These are phyloP conservation scores for Poecilia latipinna DNA, from an alignment of 2,113 vertebrate genomes.

Conservation along the genomic window DNA sequence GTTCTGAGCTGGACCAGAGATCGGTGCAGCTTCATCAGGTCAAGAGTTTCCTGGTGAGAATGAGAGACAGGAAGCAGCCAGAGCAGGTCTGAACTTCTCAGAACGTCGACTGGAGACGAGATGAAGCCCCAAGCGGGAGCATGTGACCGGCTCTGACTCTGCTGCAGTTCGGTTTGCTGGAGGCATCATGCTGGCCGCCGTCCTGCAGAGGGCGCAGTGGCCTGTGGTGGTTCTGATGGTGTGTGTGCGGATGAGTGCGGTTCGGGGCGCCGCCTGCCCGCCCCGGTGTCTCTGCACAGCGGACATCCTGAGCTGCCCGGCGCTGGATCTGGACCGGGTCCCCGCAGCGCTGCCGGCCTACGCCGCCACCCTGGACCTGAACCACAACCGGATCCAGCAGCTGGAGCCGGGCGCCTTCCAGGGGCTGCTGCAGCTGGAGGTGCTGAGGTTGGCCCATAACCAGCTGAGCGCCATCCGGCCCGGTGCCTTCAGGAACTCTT, in stretches of 20 bases:
- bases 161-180: not conserved
- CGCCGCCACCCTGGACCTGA: conserved; percentile 87
- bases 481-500: conserved; percentile 82
- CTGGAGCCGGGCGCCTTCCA: conserved; percentile 81
- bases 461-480: conserved; percentile 74
- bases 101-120: not conserved
- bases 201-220: conserved; percentile 36
- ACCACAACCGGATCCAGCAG: conserved; percentile 85
- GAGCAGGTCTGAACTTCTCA: not conserved
- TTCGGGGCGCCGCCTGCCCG: conserved; percentile 64
- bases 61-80: not conserved
- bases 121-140: not conserved
- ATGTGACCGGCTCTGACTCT: conserved; percentile 16
- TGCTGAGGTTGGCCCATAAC: conserved; percentile 87
- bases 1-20: no score
- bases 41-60: not conserved
- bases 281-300: conserved; percentile 85
- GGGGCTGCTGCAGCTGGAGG: conserved; percentile 81
- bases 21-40: no score
- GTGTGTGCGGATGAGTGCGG: conserved; percentile 34
- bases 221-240: conserved; percentile 19
- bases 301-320: conserved; percentile 91
- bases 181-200: conserved; percentile 43
- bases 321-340: conserved; percentile 74
- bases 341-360: conserved; percentile 80